phyloP scores from a whole-genome alignment of 2,797 vertebrate genomes.

The Halcyon badia region DNA sequence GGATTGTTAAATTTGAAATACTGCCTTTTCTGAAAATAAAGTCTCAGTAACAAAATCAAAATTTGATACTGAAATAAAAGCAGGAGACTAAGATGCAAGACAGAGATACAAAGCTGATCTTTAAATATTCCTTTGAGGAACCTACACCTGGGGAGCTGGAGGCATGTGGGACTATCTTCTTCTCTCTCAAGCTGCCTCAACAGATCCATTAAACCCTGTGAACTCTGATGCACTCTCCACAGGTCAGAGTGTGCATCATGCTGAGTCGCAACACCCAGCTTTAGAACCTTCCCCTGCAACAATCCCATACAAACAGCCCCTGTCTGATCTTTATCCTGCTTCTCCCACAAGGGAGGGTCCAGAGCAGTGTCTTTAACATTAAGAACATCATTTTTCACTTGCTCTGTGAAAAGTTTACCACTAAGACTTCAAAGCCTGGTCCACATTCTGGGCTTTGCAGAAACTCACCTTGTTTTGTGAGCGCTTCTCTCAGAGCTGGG shows the following conservation, averaged over 20 bases:
- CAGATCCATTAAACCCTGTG: neutral
- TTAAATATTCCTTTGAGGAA: neutral
- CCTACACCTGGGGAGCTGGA: neutral
- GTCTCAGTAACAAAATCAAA: neutral
- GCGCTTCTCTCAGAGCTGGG: constrained; percentile 87
- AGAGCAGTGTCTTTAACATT: neutral
- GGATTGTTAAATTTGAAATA: neutral
- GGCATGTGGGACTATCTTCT: neutral
- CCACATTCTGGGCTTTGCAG: neutral
- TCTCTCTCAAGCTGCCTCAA: neutral
- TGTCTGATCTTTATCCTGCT: neutral
- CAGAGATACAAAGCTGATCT: neutral
- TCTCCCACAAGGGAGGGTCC: rapidly evolving
- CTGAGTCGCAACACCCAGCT: neutral
- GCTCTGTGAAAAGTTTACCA: neutral
- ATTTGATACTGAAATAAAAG: neutral
- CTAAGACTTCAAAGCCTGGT: neutral
- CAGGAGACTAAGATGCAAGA: neutral
- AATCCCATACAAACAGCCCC: neutral
- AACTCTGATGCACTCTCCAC: neutral
- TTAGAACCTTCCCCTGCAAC: neutral
- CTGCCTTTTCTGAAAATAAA: neutral
- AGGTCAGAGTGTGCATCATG: rapidly evolving
- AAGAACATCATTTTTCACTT: neutral
- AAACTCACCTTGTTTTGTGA: constrained; percentile 93